Base-by-base conservation (phyloP, 2,113 vertebrate species). In the Aleadryas rufinucha region DNA sequence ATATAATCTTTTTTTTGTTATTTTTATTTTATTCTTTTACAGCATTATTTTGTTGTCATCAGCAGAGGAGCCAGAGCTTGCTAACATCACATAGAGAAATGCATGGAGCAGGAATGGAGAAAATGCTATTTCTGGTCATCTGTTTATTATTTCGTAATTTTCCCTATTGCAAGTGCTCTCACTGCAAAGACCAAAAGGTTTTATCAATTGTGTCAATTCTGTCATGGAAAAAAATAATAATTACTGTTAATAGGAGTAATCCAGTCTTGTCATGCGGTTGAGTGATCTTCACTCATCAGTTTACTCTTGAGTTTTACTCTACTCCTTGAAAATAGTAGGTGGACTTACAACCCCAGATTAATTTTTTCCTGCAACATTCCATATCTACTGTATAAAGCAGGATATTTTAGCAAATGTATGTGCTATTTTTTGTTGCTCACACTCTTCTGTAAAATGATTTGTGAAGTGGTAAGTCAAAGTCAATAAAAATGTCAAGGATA, bases 101-200 rank as follows among this genome's bases (percentile, higher is more conserved):
- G 13, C 39, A 77, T 37, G 41, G 74, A 94, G 35, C 39, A 69
- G 65, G 68, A 95, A 95, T 78, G 42, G 91, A 70, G 49, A 93
- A 95, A 94, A 90, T 68, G 28, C 2, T 74, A 47, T 94, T 94
- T 74, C 69, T 56, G 31, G 28, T 91, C 16, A 84, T 77, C 61
- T 94, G 18, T 79, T 95, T 95, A 84, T 93, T 63, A 76, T 81
- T 93, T 70, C 64, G 42, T n/a, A 71, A 60, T 84, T 81, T 86
- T 57, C 86, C 56, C 57, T 93, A 72, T 45, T 86, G 35, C 30
- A 76, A 90, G 17, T 83, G 28, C 54, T 84, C 57, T 50, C 31
- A 66, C 21, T 87, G 31, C 69, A 75, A 89, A 89, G 56, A 61
- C 16, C 16, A 74, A 92, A 74, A 68, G 5, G 10, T 79, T 96